Evolutionary conservation across 1,140 invertebrate genomes (phyloP), one percentile per base, ranked within the genome.

Genomic region (Nasonia longicornis): DNA sequence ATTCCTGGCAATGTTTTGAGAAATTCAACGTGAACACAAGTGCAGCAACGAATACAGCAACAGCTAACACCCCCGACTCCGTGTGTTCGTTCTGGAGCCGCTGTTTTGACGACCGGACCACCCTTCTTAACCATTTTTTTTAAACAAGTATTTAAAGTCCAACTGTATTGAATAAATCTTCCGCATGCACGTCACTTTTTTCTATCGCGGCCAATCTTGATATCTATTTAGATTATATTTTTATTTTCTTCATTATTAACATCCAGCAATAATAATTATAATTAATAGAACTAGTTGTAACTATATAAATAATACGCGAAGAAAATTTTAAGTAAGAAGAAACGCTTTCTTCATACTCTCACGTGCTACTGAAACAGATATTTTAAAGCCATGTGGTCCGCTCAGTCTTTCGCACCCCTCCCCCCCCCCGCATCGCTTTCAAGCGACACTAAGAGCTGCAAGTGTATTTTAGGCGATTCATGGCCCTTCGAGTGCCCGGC

Each of bases 1-100:
- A 95, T 86, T 20, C 96, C 96, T 69, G 93, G 92, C 72, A 93
- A 90, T 1, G 94, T 93, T 66, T 93, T 94, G 0, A 96, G 88
- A 87, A 96, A 96, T 48, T 93, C 92, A 31, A 96, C 90, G 86
- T 96, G 94, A 77, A 96, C 87, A 86, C 95, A 96, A n/a, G 94
- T 94, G 85, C 94, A 96, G 85, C 95, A 94, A 71, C 79, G 52
- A 4, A 52, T 20, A 31, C 79, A 80, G 35, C 70, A 80, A 67
- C 79, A 80, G 2, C 45, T 20, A n/a, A 80, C 20, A 3, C 79
- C 79, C 20, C 79, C 79, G 22, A n/a, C 31, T 48, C 71, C 71
- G 22, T 80, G 35, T 10, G 79, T 67, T 58, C n/a, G 10, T 26
- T 73, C 70, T 2, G 64, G 8, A 20, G 31, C n/a, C 8, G 14